phyloP scores from a whole-genome alignment of 2,113 vertebrate genomes.

The Zosterops pallidus region DNA sequence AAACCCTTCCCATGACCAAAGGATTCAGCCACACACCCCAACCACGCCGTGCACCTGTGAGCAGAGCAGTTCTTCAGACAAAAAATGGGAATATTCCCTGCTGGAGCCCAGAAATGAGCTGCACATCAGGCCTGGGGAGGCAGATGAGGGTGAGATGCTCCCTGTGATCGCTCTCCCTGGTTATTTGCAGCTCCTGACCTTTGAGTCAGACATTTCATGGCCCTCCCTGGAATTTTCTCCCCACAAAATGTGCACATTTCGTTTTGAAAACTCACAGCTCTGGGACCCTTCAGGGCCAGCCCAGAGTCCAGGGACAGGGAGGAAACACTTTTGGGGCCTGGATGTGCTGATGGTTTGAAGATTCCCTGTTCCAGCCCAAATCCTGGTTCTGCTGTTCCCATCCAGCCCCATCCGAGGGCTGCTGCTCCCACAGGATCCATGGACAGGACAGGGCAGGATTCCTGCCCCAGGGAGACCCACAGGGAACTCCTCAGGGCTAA shows the following conservation, averaged over 20 bases:
- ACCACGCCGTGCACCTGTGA: fast-evolving
- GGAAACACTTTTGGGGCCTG: not conserved
- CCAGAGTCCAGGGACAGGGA: no score
- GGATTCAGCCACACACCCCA: not conserved
- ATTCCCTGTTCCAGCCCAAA: not conserved
- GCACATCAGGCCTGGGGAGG: not conserved
- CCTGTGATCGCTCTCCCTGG: not conserved
- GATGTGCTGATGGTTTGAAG: not conserved
- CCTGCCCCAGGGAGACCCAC: not conserved
- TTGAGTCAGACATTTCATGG: conserved; percentile 12
- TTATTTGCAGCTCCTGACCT: conserved; percentile 9
- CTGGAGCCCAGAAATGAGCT: fast-evolving
- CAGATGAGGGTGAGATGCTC: not conserved
- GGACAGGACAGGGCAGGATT: not conserved
- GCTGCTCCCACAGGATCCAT: not conserved
- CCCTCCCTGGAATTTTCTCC: conserved; percentile 27
- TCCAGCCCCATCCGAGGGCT: fast-evolving
- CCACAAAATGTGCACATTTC: not conserved
- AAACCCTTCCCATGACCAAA: not conserved
- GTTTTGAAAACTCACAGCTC: not conserved
- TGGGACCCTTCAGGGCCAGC: not conserved
- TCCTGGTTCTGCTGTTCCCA: fast-evolving
- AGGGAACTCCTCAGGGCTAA: not conserved
- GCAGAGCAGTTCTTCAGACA: not conserved
- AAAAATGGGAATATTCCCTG: not conserved